Percentiles rank a stretch among this genome's conserved stretches.
These are phyloP conservation scores for Danio jaintianensis DNA, from an alignment of 2,797 vertebrate genomes.

Conservation along the genomic window DNA sequence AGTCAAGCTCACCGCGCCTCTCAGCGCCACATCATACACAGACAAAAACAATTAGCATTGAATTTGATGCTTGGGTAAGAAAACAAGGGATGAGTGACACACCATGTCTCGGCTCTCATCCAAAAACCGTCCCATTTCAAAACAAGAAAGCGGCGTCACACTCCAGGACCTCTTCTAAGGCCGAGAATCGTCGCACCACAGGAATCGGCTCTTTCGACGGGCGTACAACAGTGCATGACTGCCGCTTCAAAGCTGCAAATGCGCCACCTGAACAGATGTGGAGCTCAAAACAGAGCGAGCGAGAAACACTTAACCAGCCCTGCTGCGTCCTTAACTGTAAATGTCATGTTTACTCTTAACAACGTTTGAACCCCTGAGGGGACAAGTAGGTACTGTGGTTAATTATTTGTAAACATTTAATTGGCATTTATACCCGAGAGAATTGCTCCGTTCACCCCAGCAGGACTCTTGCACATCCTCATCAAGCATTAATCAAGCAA, in stretches of 20 bases:
- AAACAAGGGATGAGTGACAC: conserved; percentile 34
- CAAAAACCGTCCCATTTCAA: conserved; percentile 33
- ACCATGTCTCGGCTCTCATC: conserved; percentile 15
- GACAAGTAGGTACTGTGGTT: conserved; percentile 51
- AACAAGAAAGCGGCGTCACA: conserved; percentile 6
- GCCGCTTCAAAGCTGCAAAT: conserved; percentile 19
- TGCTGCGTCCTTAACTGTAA: conserved; percentile 51
- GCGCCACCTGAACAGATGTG: conserved; percentile 2
- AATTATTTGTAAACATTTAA: conserved; percentile 65
- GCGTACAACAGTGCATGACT: conserved; percentile 2
- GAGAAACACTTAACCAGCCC: conserved; percentile 49
- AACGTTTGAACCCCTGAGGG: conserved; percentile 57
- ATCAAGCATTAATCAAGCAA: conserved; percentile 63
- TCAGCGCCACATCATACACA: conserved; percentile 40
- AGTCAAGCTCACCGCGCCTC: conserved; percentile 19
- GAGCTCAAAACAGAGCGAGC: neutral
- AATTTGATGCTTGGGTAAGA: conserved; percentile 44
- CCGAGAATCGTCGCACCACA: neutral
- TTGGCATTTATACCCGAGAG: conserved; percentile 59
- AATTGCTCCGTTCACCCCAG: conserved; percentile 60
- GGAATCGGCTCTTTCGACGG: neutral
- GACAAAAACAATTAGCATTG: conserved; percentile 54
- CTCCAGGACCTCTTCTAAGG: conserved; percentile 3
- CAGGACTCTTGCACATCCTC: conserved; percentile 59
- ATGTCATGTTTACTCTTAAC: conserved; percentile 59